These are phyloP conservation scores for Hozukius guyotensis DNA, from an alignment of 2,797 vertebrate genomes.

Conservation along the genomic window DNA sequence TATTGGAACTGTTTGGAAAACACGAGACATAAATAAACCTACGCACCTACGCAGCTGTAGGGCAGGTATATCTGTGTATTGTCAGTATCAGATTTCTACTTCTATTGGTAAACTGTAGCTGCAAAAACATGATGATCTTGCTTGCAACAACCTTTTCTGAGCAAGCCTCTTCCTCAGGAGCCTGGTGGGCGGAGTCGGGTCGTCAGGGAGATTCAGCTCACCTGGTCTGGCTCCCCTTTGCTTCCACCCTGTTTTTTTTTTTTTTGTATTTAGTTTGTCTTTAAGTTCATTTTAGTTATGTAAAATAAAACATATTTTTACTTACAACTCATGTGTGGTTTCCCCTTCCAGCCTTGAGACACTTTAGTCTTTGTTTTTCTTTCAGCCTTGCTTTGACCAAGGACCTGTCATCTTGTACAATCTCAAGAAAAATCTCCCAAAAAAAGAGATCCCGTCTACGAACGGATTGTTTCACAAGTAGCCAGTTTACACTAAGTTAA, in stretches of 20 bases:
- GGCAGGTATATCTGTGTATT: not conserved
- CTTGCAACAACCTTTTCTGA: not conserved
- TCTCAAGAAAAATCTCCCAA: not conserved
- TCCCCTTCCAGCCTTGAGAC: not conserved
- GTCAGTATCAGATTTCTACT: not conserved
- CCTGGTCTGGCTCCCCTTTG: not conserved
- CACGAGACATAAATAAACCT: rapidly evolving
- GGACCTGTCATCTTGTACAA: not conserved
- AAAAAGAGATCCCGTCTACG: no score
- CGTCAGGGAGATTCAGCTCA: not conserved
- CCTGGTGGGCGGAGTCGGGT: not conserved
- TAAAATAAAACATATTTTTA: not conserved
- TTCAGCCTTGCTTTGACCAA: not conserved
- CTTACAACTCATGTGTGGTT: not conserved
- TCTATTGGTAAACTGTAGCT: not conserved
- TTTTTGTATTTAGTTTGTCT: not conserved
- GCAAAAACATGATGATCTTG: not conserved
- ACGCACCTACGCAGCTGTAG: no score
- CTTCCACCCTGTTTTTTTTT: not conserved
- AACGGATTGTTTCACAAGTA: no score
- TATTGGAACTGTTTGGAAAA: no score
- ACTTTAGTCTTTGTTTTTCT: not conserved
- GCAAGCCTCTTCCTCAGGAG: not conserved
- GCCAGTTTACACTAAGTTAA: no score
- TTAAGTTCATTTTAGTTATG: not conserved